Percentiles rank a stretch among this genome's conserved stretches.
phyloP scores from a whole-genome alignment of 2,113 vertebrate genomes.

The Pica pica region DNA sequence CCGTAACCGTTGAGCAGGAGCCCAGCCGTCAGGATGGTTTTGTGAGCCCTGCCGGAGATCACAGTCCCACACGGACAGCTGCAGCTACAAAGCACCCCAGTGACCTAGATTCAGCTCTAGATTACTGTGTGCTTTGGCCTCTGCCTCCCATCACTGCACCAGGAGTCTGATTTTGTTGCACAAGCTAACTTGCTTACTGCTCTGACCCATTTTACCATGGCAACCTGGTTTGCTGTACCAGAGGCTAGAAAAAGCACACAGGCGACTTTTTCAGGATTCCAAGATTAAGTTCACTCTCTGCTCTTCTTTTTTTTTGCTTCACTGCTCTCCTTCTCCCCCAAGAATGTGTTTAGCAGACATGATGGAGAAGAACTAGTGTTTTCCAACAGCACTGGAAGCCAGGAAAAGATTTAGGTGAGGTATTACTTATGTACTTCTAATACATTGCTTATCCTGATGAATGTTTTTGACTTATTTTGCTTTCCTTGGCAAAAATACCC shows the following conservation, averaged over 20 bases:
- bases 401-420: conserved; percentile 26
- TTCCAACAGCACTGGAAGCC: conserved; percentile 21
- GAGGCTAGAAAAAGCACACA: conserved; percentile 35
- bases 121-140: conserved; percentile 73
- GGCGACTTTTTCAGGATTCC: conserved; percentile 65
- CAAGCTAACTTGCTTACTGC: conserved; percentile 74
- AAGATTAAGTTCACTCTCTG: conserved; percentile 63
- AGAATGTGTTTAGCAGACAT: conserved; percentile 23
- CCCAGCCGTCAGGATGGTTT: conserved; percentile 37
- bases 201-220: conserved; percentile 89
- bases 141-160: conserved; percentile 45
- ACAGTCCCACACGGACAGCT: conserved; percentile 68
- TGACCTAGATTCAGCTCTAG: conserved; percentile 89
- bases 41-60: conserved; percentile 53
- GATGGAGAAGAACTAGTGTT: conserved; percentile 11
- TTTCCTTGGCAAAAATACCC: not conserved
- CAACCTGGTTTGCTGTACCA: conserved; percentile 69
- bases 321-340: too few relatives aligned
- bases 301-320: not conserved
- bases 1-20: not conserved
- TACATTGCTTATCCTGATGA: not conserved
- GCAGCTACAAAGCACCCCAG: conserved; percentile 77
- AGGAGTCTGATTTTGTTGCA: conserved; percentile 71
- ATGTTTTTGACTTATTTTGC: not conserved
- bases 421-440: not conserved